Conservation (phyloP, 2,888 invertebrate species). For the Protodeltote pygarga region DNA sequence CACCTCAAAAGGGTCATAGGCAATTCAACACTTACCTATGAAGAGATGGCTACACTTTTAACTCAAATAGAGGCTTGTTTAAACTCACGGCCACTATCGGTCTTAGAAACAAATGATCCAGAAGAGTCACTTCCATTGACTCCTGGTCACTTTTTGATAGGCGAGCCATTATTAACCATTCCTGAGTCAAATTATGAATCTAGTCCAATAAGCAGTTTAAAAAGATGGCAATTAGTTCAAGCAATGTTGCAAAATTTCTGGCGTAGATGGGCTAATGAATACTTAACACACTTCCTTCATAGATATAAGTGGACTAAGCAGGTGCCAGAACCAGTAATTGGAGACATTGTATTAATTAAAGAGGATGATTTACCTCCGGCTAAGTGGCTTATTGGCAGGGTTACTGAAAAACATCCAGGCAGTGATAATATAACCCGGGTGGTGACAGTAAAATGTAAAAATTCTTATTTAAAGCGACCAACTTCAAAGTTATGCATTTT, state of each 20-base stretch:
- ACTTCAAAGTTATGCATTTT: no score
- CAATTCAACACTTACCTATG: no score
- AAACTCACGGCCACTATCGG: slow-evolving; percentile 5
- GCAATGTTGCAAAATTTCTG: slow-evolving; percentile 19
- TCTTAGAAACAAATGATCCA: background rate
- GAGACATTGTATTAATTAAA: slow-evolving; percentile 7
- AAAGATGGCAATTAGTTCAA: slow-evolving; percentile 9
- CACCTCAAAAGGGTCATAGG: no score
- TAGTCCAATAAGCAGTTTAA: background rate
- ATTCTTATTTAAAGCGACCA: background rate
- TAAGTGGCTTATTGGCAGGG: background rate
- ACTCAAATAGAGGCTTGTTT: slow-evolving; percentile 5
- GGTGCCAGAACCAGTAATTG: background rate
- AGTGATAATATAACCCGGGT: slow-evolving; percentile 13
- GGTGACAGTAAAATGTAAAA: slow-evolving; percentile 4
- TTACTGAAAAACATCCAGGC: slow-evolving; percentile 28
- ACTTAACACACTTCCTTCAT: slow-evolving; percentile 11
- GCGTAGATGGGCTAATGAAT: slow-evolving; percentile 19
- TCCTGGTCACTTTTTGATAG: background rate
- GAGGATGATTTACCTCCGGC: slow-evolving; percentile 2
- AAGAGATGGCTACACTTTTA: background rate
- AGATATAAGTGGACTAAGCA: slow-evolving; percentile 10
- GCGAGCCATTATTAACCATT: background rate
- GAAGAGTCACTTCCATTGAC: background rate
- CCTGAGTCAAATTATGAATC: background rate